Percentiles rank a stretch among this genome's conserved stretches.
Evolutionary conservation across 2,113 vertebrate genomes (phyloP).

Genomic region (Sebastes schlegelii): DNA sequence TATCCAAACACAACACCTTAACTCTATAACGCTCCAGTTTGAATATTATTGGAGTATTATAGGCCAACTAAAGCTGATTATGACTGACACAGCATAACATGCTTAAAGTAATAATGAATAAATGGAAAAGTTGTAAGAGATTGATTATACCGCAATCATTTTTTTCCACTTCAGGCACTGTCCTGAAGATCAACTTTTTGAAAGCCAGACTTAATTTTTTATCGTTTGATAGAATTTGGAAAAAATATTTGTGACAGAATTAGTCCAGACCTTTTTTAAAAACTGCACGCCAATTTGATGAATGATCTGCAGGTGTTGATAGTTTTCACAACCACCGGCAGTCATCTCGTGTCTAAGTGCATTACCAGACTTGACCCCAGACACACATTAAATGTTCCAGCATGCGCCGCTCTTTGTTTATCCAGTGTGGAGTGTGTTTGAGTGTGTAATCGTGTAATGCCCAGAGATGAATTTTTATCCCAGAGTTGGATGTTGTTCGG

Average conservation of each 20-base stretch:
- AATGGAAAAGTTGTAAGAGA: too few species aligned
- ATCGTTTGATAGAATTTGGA: conserved; percentile 46
- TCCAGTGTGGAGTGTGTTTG: conserved; percentile 35
- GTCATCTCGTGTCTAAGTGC: conserved; percentile 69
- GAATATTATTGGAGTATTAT: too few species aligned
- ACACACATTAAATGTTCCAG: conserved; percentile 71
- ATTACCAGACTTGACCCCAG: conserved; percentile 74
- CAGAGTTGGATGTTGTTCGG: conserved; percentile 54
- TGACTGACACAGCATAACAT: too few species aligned
- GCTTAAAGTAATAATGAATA: too few species aligned
- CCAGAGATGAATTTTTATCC: conserved; percentile 49
- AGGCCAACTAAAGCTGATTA: too few species aligned
- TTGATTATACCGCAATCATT: too few species aligned
- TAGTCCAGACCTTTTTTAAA: conserved; percentile 43
- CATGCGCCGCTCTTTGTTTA: conserved; percentile 69
- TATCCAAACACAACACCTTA: too few species aligned
- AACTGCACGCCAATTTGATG: conserved; percentile 68
- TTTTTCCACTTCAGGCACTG: too few species aligned
- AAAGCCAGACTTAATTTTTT: conserved; percentile 41
- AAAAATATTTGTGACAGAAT: conserved; percentile 51
- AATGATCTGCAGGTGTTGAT: conserved; percentile 75
- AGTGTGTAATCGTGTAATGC: conserved; percentile 26
- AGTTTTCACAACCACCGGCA: conserved; percentile 55
- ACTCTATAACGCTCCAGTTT: too few species aligned
- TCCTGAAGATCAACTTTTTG: conserved; percentile 9